A percentile compares a stretch with the other conserved stretches of the same genome.
phyloP scores from a whole-genome alignment of 2,113 vertebrate species.

The Oceanites oceanicus region DNA sequence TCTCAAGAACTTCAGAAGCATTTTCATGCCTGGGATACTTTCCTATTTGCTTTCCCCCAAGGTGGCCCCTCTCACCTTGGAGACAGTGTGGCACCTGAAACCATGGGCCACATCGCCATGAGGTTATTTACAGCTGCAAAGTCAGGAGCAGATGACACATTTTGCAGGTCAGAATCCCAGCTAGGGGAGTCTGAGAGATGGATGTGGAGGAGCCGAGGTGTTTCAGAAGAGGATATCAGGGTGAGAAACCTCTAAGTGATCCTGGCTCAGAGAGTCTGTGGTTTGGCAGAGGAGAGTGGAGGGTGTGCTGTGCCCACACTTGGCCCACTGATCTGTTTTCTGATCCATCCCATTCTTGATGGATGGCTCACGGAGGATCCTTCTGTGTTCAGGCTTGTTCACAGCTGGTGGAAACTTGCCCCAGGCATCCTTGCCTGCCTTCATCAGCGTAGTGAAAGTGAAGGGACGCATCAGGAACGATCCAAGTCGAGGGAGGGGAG shows the following conservation, averaged over 20 bases:
- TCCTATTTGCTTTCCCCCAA: conserved; percentile 60
- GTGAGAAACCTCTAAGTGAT: not conserved
- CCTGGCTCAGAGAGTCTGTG: not conserved
- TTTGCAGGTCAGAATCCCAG: not conserved
- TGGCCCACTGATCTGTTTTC: not conserved
- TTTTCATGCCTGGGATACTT: conserved; percentile 59
- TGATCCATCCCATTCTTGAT: not conserved
- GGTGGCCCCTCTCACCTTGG: conserved; percentile 28
- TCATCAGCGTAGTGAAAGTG: not conserved
- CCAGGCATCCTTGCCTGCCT: not conserved
- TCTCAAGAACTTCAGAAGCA: conserved; percentile 44
- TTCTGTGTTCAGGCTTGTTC: not conserved
- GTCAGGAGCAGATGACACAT: not conserved
- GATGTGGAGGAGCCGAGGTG: not conserved
- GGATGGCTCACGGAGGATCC: not conserved
- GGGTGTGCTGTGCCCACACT: not conserved
- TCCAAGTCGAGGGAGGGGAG: not conserved
- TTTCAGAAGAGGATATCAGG: not conserved
- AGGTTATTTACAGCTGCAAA: conserved; percentile 6
- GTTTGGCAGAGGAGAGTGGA: not conserved
- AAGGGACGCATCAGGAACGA: not conserved
- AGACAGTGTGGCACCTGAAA: conserved; percentile 32
- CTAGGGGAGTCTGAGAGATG: not conserved
- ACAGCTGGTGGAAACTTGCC: not conserved
- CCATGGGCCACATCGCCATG: not conserved